Evolutionary conservation across 2,797 vertebrate species (phyloP).

Genomic region (Hylomyscus alleni): DNA sequence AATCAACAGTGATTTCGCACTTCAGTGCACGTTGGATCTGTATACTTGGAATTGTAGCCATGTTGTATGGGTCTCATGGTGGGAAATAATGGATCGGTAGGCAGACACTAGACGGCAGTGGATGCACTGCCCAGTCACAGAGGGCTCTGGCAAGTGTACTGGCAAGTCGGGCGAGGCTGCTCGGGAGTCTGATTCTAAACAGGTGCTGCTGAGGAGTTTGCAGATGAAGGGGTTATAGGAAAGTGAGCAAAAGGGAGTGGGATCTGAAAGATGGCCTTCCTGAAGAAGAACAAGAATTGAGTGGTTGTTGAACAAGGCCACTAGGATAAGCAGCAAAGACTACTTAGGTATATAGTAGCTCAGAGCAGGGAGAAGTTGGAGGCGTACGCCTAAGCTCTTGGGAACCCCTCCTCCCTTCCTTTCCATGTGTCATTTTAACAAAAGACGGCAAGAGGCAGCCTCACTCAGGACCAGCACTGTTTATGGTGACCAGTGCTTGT

Average conservation of each 20-base stretch:
- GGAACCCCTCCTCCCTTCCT: conserved; percentile 15
- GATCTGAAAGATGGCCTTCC: neutral
- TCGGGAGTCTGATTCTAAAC: neutral
- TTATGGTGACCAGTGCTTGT: conserved; percentile 92
- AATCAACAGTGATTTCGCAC: neutral
- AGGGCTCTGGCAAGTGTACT: neutral
- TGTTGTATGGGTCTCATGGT: neutral
- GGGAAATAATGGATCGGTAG: neutral
- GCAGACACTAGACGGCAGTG: neutral
- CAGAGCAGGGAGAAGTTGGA: neutral
- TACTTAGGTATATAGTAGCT: neutral
- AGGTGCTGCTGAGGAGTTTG: neutral
- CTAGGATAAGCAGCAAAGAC: neutral
- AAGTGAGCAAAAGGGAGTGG: neutral
- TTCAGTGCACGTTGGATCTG: neutral
- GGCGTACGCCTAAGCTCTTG: neutral
- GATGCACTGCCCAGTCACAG: neutral
- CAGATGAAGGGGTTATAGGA: neutral
- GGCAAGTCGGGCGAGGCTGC: neutral
- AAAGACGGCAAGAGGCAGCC: conserved; percentile 61
- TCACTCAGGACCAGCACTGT: conserved; percentile 37
- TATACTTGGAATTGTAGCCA: neutral
- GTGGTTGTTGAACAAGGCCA: neutral
- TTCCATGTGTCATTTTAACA: conserved; percentile 67
- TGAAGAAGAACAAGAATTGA: neutral